Percentiles rank a stretch among this genome's conserved stretches.
Evolutionary conservation across 2,888 invertebrate species (phyloP).

Genomic region (Eristalinus aeneus): DNA sequence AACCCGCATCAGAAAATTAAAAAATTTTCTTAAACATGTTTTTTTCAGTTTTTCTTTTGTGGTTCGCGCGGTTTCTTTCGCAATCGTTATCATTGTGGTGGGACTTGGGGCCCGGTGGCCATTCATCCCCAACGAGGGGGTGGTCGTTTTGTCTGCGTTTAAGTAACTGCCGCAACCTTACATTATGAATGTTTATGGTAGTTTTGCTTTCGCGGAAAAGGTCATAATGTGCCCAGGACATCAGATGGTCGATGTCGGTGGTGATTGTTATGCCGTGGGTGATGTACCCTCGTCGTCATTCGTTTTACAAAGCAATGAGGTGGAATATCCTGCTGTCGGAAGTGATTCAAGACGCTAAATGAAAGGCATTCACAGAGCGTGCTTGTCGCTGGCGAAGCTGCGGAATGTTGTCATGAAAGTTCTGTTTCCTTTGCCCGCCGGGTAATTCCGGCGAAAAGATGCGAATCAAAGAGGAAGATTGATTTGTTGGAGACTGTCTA

Average conservation of each 20-base stretch:
- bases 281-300: not conserved
- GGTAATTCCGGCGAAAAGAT: not conserved
- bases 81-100: constrained; percentile 59
- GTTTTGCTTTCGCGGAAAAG: constrained; percentile 61
- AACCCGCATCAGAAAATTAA: constrained; percentile 53
- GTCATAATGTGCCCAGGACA: constrained; percentile 65
- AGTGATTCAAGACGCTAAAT: constrained; percentile 56
- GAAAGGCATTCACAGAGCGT: constrained; percentile 35
- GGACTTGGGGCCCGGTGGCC: constrained; percentile 44
- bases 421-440: too few species aligned
- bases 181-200: constrained; percentile 67
- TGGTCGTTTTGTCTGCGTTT: constrained; percentile 33
- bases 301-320: constrained; percentile 37
- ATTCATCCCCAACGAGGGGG: constrained; percentile 50
- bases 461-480: not conserved
- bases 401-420: not conserved
- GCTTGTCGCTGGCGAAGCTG: constrained; percentile 47
- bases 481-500: not conserved
- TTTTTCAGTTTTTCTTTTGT: not conserved
- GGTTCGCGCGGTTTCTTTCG: not conserved
- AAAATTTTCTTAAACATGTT: not conserved
- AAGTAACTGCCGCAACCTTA: constrained; percentile 67
- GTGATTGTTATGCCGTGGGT: constrained; percentile 20
- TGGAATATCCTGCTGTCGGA: constrained; percentile 61
- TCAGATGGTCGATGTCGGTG: constrained; percentile 57